Base-by-base conservation (phyloP, 2,888 invertebrate genomes). In the Lomographa bimaculata region DNA sequence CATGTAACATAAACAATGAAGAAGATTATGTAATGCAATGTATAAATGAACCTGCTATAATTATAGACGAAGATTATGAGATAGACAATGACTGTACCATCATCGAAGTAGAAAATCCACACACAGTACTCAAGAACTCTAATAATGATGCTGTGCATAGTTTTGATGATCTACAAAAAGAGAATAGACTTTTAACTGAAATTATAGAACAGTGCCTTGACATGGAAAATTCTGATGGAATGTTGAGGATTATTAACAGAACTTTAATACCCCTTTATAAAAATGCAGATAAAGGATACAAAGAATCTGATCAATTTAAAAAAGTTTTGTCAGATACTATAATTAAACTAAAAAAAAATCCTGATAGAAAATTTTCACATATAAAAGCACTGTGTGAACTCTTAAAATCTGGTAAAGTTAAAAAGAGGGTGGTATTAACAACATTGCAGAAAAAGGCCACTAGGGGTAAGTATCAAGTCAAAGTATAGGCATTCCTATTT, bases 361-460 rank as follows among this genome's bases (percentile, higher is more conserved):
- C 82, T 0, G 3, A 39, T 3, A 53, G 50, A 7, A 83, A 75
- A 46, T 83, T 69, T 55, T 52, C 64, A 1, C 71, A 74, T 39
- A 42, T 85, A 0, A 75, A 71, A 49, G 47, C 57, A 2, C 55
- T 85, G 6, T 71, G 71, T 57, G 67, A 78, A 6, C 48, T 51
- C 1, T 40, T 82, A 5, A 71, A 67, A 33, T 27, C 42, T 1
- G 54, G 56, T 28, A 56, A 33, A 21, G 9, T 25, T 7, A 68
- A 60, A 30, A 76, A 65, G 55, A 69, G 67, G 47, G 71, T 66
- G 0, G 36, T 65, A 17, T 40, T 47, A 1, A 56, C 69, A n/a
- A 79, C 79, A 7, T 47, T 81, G 27, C 36, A 57, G 4, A 25
- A n/a, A n/a, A n/a, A n/a, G n/a, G n/a, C n/a, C n/a, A n/a, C n/a